These are phyloP conservation scores for Bimastos eiseni DNA, from an alignment of 2,888 invertebrate species.

Conservation along the genomic window DNA sequence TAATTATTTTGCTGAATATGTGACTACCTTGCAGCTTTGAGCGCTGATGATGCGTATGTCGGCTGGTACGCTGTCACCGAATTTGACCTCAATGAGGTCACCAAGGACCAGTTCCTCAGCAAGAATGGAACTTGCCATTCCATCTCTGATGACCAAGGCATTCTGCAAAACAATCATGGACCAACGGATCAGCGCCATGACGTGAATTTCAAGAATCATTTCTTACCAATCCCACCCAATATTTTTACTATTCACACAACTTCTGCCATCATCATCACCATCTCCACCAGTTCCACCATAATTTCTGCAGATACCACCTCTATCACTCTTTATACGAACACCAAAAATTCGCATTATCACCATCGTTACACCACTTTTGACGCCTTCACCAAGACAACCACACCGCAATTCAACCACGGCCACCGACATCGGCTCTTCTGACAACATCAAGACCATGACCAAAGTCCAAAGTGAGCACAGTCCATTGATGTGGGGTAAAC, in stretches of 20 bases:
- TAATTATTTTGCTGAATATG: no score
- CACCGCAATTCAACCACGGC: no score
- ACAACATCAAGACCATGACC: no score
- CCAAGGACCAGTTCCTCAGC: slow-evolving; percentile 31
- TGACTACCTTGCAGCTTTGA: slow-evolving; percentile 27
- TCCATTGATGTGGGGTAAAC: no score
- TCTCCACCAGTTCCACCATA: background rate
- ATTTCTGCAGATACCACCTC: background rate
- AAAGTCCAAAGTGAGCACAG: no score
- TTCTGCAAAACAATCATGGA: background rate
- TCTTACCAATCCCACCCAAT: background rate
- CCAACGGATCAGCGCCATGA: background rate
- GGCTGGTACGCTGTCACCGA: slow-evolving; percentile 33
- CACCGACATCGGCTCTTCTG: no score
- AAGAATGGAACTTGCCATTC: background rate
- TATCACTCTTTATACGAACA: no score
- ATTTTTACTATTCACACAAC: background rate
- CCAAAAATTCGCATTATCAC: no score
- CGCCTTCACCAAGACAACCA: no score
- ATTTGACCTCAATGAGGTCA: slow-evolving; percentile 36
- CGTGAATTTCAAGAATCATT: no score
- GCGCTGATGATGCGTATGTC: slow-evolving; percentile 32
- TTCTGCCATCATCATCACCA: background rate
- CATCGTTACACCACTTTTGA: no score
- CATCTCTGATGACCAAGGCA: slow-evolving; percentile 34